A percentile compares a stretch with the other conserved stretches of the same genome.
These are phyloP conservation scores for Danio albolineatus DNA, from an alignment of 2,797 vertebrate genomes.

Conservation along the genomic window DNA sequence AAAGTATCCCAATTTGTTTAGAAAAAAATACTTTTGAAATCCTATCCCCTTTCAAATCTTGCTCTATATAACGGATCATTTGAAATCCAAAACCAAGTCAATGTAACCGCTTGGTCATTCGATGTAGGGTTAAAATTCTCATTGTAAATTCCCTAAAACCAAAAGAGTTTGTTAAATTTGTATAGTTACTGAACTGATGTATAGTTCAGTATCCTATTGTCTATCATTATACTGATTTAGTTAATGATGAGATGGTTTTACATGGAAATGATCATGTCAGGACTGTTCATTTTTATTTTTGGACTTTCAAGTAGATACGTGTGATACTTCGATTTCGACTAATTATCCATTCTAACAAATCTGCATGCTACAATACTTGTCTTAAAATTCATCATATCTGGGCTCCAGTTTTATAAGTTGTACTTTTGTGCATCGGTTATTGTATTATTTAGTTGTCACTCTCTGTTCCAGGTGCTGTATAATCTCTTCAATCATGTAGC, in stretches of 20 bases:
- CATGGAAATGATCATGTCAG: too few relatives aligned
- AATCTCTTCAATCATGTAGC: conserved; percentile 95
- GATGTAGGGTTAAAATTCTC: conserved; percentile 10
- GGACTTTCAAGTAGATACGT: too few relatives aligned
- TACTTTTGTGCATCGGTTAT: conserved; percentile 4
- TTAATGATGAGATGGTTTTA: too few relatives aligned
- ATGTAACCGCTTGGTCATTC: not conserved
- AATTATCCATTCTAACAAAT: too few relatives aligned
- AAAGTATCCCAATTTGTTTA: not conserved
- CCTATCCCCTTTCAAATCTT: not conserved
- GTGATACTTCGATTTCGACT: too few relatives aligned
- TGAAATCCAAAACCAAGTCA: not conserved
- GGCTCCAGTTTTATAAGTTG: not conserved
- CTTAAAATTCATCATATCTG: not conserved
- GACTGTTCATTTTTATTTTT: too few relatives aligned
- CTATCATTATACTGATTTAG: too few relatives aligned
- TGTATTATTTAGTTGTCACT: not conserved
- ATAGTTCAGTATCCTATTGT: too few relatives aligned
- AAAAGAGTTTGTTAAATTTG: too few relatives aligned
- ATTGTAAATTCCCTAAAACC: too few relatives aligned
- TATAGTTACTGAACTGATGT: too few relatives aligned
- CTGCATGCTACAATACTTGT: too few relatives aligned
- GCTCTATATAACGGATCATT: not conserved
- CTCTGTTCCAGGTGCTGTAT: conserved; percentile 87
- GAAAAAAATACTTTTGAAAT: not conserved